phyloP scores from a whole-genome alignment of 2,113 vertebrate species.

The Benitochromis conjunctus region DNA sequence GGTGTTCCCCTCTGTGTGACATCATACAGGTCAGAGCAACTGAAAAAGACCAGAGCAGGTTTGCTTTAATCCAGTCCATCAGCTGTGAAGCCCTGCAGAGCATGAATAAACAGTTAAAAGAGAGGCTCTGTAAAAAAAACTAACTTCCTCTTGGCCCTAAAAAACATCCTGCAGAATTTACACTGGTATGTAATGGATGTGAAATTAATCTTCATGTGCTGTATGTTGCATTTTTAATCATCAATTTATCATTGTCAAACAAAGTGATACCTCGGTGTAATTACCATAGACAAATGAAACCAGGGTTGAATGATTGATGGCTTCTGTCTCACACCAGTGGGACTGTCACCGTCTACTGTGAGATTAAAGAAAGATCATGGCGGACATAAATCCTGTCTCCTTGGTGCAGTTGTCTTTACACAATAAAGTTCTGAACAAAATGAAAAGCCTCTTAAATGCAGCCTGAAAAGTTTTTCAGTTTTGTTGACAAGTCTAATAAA shows the following conservation, averaged over 20 bases:
- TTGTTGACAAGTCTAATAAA: background rate
- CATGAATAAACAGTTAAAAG: too few species aligned
- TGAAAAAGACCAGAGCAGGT: background rate
- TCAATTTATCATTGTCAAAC: background rate
- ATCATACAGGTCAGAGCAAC: background rate
- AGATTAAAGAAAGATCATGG: background rate
- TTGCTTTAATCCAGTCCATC: background rate
- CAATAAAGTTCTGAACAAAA: background rate
- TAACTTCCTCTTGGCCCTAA: background rate
- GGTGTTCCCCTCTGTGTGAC: background rate
- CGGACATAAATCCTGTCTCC: background rate
- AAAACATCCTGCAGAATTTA: background rate
- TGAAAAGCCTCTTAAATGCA: background rate
- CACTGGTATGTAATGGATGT: background rate
- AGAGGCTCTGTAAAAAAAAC: background rate
- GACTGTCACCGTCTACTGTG: background rate
- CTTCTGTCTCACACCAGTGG: background rate
- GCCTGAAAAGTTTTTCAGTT: background rate
- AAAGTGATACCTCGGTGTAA: background rate
- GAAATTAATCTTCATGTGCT: background rate
- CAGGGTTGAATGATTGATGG: conserved; percentile 2
- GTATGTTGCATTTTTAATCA: background rate
- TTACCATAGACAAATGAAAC: conserved; percentile 7
- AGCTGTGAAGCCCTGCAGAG: background rate
- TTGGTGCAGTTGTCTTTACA: background rate